phyloP scores from a whole-genome alignment of 2,113 vertebrate species.

The Caranx melampygus region DNA sequence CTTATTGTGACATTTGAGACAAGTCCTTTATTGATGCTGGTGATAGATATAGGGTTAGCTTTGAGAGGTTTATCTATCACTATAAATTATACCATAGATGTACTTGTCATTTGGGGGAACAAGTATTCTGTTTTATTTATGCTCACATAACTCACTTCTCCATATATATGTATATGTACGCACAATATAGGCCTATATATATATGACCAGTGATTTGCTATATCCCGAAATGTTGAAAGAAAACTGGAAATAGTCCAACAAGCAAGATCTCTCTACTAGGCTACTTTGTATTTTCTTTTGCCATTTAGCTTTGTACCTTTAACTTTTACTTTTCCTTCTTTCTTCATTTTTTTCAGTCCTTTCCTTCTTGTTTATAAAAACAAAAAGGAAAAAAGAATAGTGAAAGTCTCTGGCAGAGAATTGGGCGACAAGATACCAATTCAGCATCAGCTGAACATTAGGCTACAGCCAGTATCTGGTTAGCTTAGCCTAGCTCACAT shows the following conservation, averaged over 20 bases:
- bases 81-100: constrained; percentile 49
- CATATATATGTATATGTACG: neutral
- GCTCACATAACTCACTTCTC: neutral
- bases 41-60: constrained; percentile 67
- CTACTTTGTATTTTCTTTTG: no score
- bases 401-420: neutral
- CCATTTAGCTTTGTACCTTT: no score
- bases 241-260: neutral
- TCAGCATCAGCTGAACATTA: neutral
- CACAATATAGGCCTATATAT: neutral
- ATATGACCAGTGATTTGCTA: neutral
- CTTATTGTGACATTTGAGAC: constrained; percentile 76
- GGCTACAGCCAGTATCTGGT: neutral
- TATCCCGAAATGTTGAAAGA: neutral
- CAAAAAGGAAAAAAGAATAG: no score
- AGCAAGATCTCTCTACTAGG: no score
- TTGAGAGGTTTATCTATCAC: constrained; percentile 67
- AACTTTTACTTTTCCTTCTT: no score
- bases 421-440: neutral
- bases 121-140: neutral
- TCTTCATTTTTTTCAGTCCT: no score
- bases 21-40: constrained; percentile 46
- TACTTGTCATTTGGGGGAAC: constrained; percentile 28
- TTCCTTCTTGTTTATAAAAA: no score
- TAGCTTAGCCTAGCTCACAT: no score